Evolutionary conservation across 2,797 vertebrate species (phyloP).

Genomic region (Parauchenoglanis ngamensis): DNA sequence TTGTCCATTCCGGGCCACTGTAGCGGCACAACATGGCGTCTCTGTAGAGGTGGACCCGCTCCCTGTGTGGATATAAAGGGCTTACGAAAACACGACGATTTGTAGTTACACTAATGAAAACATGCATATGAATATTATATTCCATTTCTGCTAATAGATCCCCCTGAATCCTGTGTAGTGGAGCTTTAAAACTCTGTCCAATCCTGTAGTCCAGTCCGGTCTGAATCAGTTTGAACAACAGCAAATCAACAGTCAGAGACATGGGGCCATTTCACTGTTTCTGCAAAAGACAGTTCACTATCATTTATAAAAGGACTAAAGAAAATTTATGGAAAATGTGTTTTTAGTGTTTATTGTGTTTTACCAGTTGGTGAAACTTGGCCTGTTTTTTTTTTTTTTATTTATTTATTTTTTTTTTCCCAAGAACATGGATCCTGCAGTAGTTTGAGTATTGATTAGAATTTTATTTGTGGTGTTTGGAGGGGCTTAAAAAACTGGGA

Average conservation of each 20-base stretch:
- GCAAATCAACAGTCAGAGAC: not conserved
- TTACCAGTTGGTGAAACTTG: not conserved
- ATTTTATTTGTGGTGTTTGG: not conserved
- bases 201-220: not conserved
- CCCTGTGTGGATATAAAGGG: too few species aligned
- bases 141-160: too few species aligned
- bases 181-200: not conserved
- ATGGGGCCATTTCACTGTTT: not conserved
- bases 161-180: too few species aligned
- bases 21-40: too few species aligned
- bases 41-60: too few species aligned
- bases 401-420: too few species aligned
- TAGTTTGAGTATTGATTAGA: not conserved
- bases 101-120: too few species aligned
- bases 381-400: not conserved
- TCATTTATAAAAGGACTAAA: not conserved
- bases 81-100: too few species aligned
- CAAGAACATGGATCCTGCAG: not conserved
- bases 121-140: too few species aligned
- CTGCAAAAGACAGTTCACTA: not conserved
- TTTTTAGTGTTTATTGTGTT: not conserved
- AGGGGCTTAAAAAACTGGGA: too few species aligned
- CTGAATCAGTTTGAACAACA: not conserved
- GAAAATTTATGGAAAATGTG: not conserved
- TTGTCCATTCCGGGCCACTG: too few species aligned